phyloP scores from a whole-genome alignment of 2,797 vertebrate genomes.

The Anabacerthia variegaticeps region DNA sequence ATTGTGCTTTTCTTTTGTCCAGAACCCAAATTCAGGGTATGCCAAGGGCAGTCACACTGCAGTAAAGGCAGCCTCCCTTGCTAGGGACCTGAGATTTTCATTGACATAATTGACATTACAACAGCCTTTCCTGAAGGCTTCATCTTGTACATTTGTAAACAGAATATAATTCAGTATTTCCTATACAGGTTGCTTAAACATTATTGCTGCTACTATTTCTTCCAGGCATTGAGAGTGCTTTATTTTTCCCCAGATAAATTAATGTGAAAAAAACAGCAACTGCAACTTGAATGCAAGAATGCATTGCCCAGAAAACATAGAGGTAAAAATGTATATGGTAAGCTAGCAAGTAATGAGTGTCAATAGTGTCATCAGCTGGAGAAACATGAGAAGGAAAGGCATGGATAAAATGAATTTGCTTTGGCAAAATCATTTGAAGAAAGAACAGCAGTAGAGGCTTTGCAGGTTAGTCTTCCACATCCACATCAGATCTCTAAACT shows the following conservation, averaged over 20 bases:
- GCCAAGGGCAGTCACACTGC: not conserved
- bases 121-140: not conserved
- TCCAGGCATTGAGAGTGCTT: not conserved
- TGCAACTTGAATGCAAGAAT: not conserved
- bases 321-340: not conserved
- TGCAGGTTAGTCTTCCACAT: not conserved
- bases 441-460: not conserved
- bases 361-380: not conserved
- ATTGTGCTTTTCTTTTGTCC: not conserved
- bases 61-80: not conserved
- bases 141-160: not conserved
- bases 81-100: not conserved
- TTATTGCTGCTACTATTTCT: not conserved
- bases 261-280: not conserved
- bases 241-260: not conserved
- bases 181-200: not conserved
- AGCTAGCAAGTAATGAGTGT: not conserved
- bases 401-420: not conserved
- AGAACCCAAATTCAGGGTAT: not conserved
- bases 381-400: not conserved
- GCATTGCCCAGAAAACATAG: not conserved
- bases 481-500: not conserved
- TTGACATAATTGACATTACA: not conserved
- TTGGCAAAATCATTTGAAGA: not conserved
- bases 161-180: not conserved